These are phyloP conservation scores for Drosophila persimilis DNA, from an alignment of 1,140 invertebrate genomes.

Conservation along the genomic window DNA sequence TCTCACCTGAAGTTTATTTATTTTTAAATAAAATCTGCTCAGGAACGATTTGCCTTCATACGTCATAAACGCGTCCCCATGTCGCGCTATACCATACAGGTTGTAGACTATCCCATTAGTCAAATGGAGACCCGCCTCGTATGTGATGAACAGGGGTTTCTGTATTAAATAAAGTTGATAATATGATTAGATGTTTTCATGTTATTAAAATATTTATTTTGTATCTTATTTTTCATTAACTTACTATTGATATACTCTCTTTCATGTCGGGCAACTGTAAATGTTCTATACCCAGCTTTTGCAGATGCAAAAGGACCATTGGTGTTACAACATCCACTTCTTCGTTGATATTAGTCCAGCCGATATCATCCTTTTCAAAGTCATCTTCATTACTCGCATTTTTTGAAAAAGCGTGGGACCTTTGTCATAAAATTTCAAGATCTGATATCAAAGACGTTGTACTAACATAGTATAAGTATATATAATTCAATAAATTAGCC, in stretches of 20 bases:
- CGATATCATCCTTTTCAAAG: conserved; percentile 46
- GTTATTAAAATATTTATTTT: neutral
- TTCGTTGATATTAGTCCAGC: conserved; percentile 74
- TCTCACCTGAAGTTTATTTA: conserved; percentile 67
- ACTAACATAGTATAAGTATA: neutral
- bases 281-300: conserved; percentile 65
- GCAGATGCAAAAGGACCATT: conserved; percentile 65
- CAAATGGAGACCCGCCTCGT: conserved; percentile 60
- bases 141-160: conserved; percentile 69
- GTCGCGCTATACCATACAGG: conserved; percentile 54
- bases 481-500: neutral
- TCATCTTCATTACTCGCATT: conserved; percentile 3
- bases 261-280: conserved; percentile 68
- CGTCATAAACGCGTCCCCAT: conserved; percentile 72
- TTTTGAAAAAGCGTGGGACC: conserved; percentile 9
- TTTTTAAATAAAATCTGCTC: conserved; percentile 64
- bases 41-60: conserved; percentile 71
- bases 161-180: conserved; percentile 9
- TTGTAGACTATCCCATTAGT: conserved; percentile 75
- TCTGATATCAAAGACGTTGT: too few relatives aligned
- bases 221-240: conserved; percentile 12
- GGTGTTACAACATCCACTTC: conserved; percentile 75
- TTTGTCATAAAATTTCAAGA: conserved; percentile 1
- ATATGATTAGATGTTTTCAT: neutral
- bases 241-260: conserved; percentile 56